Percentiles rank a stretch among this genome's conserved stretches.
Conservation (phyloP, 2,888 invertebrate genomes). For the Latrodectus elegans region DNA sequence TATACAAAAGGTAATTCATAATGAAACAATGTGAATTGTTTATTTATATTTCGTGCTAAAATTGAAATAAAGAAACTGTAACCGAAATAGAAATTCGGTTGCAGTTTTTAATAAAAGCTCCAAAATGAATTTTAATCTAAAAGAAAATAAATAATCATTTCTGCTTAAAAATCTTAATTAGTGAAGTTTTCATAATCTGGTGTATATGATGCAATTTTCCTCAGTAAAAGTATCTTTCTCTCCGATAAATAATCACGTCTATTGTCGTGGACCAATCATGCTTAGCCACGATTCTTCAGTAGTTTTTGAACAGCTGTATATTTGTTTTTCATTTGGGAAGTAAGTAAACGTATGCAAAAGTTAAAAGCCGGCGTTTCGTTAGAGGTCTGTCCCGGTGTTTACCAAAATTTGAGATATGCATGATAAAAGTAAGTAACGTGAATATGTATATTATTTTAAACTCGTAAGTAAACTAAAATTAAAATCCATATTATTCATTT, state of each 20-base stretch:
- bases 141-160: no score
- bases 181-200: no score
- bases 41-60: no score
- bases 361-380: constrained; percentile 17
- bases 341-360: constrained; percentile 10
- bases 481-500: neutral
- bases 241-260: neutral
- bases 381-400: neutral
- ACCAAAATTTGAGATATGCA: neutral
- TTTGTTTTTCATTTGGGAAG: neutral
- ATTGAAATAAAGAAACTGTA: no score
- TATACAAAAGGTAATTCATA: no score
- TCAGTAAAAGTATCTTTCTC: no score
- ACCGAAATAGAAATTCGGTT: no score
- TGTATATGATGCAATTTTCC: no score
- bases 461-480: neutral
- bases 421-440: constrained; percentile 12
- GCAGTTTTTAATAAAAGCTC: no score
- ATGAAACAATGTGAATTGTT: no score
- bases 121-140: no score
- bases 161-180: no score
- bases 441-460: neutral
- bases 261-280: constrained; percentile 54
- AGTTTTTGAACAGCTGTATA: constrained; percentile 41
- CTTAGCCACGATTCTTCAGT: constrained; percentile 43